These are phyloP conservation scores for Andrena marginata DNA, from an alignment of 2,888 invertebrate species.

Conservation along the genomic window DNA sequence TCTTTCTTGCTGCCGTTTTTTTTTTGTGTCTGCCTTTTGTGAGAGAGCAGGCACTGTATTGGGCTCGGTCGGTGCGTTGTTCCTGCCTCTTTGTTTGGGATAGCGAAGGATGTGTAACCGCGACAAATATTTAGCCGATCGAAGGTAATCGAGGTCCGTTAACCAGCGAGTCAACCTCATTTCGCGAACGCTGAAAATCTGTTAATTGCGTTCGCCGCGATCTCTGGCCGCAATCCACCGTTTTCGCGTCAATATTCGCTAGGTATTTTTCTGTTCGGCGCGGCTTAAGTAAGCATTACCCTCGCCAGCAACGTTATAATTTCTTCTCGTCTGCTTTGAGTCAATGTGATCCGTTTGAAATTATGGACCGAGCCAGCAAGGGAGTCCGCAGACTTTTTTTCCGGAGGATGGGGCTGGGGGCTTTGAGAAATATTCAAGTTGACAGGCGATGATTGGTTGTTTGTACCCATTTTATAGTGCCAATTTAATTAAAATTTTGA, in stretches of 20 bases:
- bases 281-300: neutral
- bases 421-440: too few relatives aligned
- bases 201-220: neutral
- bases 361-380: slow-evolving; percentile 37
- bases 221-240: neutral
- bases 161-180: slow-evolving; percentile 9
- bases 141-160: slow-evolving; percentile 8
- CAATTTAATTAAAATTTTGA: too few relatives aligned
- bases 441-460: too few relatives aligned
- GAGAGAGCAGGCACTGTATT: neutral
- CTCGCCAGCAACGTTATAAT: neutral
- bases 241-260: neutral
- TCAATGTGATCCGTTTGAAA: slow-evolving; percentile 18
- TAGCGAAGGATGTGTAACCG: neutral
- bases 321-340: neutral
- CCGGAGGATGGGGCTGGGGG: too few relatives aligned
- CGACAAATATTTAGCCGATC: slow-evolving; percentile 33
- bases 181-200: neutral
- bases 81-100: slow-evolving; percentile 2
- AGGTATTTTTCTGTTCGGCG: neutral
- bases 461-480: too few relatives aligned
- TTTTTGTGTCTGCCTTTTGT: neutral
- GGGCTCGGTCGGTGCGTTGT: too few relatives aligned
- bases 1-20: neutral
- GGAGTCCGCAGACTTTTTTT: neutral